Evolutionary conservation across 2,888 invertebrate species (phyloP).

Genomic region (Drosophila paucipuncta): DNA sequence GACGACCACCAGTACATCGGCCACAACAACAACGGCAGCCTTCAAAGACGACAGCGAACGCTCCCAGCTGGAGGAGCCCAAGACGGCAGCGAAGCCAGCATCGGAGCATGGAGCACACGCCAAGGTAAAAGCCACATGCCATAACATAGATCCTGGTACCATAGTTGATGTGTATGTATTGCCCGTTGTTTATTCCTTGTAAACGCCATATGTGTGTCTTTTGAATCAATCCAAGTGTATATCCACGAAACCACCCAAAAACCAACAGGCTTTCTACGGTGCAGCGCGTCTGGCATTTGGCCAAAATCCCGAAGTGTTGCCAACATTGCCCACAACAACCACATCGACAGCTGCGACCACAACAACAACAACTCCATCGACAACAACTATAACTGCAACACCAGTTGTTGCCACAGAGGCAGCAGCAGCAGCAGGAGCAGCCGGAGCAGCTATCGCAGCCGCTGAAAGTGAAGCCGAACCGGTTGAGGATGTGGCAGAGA

Average conservation of each 20-base stretch:
- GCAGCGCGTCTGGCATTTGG: slow-evolving; percentile 87
- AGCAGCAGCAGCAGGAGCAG: slow-evolving; percentile 38
- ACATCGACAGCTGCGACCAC: slow-evolving; percentile 62
- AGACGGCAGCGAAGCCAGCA: slow-evolving; percentile 54
- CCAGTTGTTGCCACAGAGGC: slow-evolving; percentile 50
- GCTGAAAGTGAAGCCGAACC: slow-evolving; percentile 25
- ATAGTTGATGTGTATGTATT: slow-evolving; percentile 34
- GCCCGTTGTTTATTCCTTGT: slow-evolving; percentile 54
- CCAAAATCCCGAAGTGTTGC: slow-evolving; percentile 86
- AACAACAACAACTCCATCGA: slow-evolving; percentile 63
- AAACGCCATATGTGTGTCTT: slow-evolving; percentile 66
- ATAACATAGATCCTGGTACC: slow-evolving; percentile 14
- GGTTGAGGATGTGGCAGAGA: slow-evolving; percentile 46
- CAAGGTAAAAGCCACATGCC: slow-evolving; percentile 57
- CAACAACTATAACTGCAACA: slow-evolving; percentile 58
- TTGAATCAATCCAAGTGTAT: slow-evolving; percentile 76
- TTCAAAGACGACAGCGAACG: slow-evolving; percentile 72
- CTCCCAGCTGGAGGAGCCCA: slow-evolving; percentile 71
- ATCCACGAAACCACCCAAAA: slow-evolving; percentile 77
- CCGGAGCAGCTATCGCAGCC: slow-evolving; percentile 16
- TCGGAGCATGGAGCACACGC: slow-evolving; percentile 59
- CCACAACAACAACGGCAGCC: slow-evolving; percentile 69
- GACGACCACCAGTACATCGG: slow-evolving; percentile 65
- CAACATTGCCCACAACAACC: slow-evolving; percentile 79
- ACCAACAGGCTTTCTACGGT: slow-evolving; percentile 87